These are phyloP conservation scores for Pediacus dermestoides DNA, from an alignment of 2,888 invertebrate genomes.

Conservation along the genomic window DNA sequence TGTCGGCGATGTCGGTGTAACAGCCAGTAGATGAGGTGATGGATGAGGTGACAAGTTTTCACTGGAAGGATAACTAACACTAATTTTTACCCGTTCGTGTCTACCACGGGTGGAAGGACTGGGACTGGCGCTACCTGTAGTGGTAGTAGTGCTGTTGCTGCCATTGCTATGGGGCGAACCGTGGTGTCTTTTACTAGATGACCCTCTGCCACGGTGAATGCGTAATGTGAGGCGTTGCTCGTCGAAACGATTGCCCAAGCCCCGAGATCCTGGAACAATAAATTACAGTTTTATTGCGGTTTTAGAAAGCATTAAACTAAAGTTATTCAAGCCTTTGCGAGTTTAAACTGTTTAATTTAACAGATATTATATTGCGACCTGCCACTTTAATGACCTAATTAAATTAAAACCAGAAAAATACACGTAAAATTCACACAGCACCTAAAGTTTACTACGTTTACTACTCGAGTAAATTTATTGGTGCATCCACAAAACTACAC, in stretches of 20 bases:
- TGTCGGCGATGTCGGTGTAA: slow-evolving; percentile 47
- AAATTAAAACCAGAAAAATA: too few species aligned
- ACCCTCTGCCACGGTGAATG: slow-evolving; percentile 83
- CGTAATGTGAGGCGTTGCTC: slow-evolving; percentile 87
- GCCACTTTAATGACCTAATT: too few species aligned
- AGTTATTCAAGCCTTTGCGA: too few species aligned
- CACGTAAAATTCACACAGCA: too few species aligned
- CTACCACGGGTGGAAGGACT: slow-evolving; percentile 56
- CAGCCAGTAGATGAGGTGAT: slow-evolving; percentile 39
- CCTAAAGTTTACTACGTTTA: too few species aligned
- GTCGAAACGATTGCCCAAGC: slow-evolving; percentile 74
- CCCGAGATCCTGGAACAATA: slow-evolving; percentile 54
- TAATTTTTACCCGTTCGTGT: slow-evolving; percentile 80
- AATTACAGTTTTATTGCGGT: background rate
- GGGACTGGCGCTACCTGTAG: slow-evolving; percentile 63
- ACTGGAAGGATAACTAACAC: slow-evolving; percentile 79
- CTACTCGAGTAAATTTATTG: too few species aligned
- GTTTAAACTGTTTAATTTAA: too few species aligned
- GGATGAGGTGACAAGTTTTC: slow-evolving; percentile 55
- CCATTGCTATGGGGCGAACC: slow-evolving; percentile 67
- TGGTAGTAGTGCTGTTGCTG: slow-evolving; percentile 67
- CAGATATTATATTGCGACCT: too few species aligned
- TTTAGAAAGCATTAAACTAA: too few species aligned
- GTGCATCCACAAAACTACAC: too few species aligned
- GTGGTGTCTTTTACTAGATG: slow-evolving; percentile 53